These are phyloP conservation scores for Muricea muricata DNA, from an alignment of 92 coral and sea anemone genomes.

Conservation along the genomic window DNA sequence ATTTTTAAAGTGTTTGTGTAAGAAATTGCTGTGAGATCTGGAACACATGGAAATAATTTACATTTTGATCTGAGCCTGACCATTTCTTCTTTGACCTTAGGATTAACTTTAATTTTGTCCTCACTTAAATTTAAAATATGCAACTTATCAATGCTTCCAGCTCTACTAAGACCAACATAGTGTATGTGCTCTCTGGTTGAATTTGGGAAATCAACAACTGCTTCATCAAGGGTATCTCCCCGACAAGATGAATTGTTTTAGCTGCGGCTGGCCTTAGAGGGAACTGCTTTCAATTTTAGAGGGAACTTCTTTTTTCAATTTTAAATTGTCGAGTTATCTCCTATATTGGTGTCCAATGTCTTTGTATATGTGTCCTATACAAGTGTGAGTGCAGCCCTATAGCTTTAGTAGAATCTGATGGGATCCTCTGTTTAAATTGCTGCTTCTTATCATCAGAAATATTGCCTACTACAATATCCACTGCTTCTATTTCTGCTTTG, in stretches of 20 bases:
- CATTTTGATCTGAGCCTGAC: constrained; percentile 66
- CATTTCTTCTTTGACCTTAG: constrained; percentile 74
- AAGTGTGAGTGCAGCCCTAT: constrained; percentile 63
- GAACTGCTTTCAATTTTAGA: constrained; percentile 66
- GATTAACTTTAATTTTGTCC: constrained; percentile 61
- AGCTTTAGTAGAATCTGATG: constrained; percentile 70
- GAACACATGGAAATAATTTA: constrained; percentile 43
- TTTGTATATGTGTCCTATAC: constrained; percentile 28
- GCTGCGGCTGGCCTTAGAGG: constrained; percentile 77
- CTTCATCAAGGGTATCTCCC: constrained; percentile 73
- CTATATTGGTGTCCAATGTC: constrained; percentile 58
- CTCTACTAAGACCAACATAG: constrained; percentile 74
- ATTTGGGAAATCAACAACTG: constrained; percentile 75
- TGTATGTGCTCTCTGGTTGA: constrained; percentile 44
- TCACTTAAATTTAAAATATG: constrained; percentile 71
- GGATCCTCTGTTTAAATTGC: constrained; percentile 63
- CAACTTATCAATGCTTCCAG: constrained; percentile 60
- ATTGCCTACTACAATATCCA: constrained; percentile 74
- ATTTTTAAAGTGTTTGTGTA: constrained; percentile 22
- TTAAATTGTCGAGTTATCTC: constrained; percentile 70
- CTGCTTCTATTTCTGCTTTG: constrained; percentile 65
- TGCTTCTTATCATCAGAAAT: constrained; percentile 61
- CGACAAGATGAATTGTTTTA: constrained; percentile 80
- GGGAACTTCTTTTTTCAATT: constrained; percentile 54
- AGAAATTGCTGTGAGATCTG: constrained; percentile 25